Evolutionary conservation across 2,113 vertebrate species (phyloP).

Genomic region (Crypturellus undulatus): DNA sequence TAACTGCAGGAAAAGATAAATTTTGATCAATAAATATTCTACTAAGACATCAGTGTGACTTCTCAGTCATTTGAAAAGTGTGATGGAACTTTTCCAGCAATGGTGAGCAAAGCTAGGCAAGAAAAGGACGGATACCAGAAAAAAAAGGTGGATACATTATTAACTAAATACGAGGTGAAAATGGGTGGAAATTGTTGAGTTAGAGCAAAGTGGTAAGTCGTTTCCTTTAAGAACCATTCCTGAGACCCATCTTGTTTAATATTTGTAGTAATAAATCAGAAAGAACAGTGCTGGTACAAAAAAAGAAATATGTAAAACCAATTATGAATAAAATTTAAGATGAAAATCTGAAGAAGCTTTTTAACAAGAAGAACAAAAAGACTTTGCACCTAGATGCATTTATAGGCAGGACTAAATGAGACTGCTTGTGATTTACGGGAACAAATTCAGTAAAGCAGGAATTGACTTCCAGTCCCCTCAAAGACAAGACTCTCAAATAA

Average conservation of each 20-base stretch:
- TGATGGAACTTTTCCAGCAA: neutral
- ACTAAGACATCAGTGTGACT: neutral
- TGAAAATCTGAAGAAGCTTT: neutral
- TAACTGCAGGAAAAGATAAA: slow-evolving; percentile 17
- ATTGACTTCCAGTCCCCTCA: neutral
- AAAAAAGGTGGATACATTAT: neutral
- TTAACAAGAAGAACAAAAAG: neutral
- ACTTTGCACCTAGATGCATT: neutral
- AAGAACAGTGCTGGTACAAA: neutral
- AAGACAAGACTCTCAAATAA: neutral
- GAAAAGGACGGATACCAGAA: neutral
- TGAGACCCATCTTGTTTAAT: neutral
- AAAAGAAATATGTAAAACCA: neutral
- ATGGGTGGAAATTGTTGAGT: neutral
- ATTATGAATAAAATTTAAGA: neutral
- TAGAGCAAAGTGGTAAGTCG: neutral
- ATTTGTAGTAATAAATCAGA: neutral
- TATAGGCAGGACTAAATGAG: neutral
- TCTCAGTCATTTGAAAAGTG: neutral
- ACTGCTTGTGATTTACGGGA: neutral
- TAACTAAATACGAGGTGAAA: neutral
- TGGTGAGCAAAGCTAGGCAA: neutral
- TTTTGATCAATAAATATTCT: slow-evolving; percentile 38
- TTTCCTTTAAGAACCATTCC: neutral
- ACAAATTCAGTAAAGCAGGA: neutral